A percentile compares a stretch with the other conserved stretches of the same genome.
phyloP scores from a whole-genome alignment of 2,888 invertebrate genomes.

The Scrobipalpa costella region DNA sequence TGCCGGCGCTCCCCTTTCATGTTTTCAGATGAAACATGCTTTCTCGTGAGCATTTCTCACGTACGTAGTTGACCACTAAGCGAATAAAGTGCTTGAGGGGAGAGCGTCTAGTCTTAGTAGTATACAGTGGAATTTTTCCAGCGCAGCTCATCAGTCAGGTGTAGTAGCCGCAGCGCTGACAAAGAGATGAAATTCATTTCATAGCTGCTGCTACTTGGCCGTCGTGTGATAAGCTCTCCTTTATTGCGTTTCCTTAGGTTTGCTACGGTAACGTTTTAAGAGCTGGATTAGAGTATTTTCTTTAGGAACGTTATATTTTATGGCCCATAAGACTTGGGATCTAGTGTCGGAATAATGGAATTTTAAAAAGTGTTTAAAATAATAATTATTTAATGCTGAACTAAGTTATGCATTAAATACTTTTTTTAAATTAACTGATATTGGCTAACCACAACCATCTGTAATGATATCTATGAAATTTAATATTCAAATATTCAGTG shows the following conservation, averaged over 20 bases:
- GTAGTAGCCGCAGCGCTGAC: conserved; percentile 31
- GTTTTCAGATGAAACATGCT: conserved; percentile 25
- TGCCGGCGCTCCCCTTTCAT: conserved; percentile 17
- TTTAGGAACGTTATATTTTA: conserved; percentile 24
- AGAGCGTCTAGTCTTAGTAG: not conserved
- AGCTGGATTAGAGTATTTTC: conserved; percentile 5
- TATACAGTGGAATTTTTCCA: conserved; percentile 19
- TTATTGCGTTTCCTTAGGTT: conserved; percentile 39
- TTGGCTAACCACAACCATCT: too few relatives aligned
- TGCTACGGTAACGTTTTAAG: conserved; percentile 9
- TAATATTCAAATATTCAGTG: too few relatives aligned
- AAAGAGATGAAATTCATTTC: conserved; percentile 36
- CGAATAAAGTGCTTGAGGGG: conserved; percentile 13
- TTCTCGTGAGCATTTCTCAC: conserved; percentile 5
- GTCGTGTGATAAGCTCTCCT: conserved; percentile 44
- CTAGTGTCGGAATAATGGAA: not conserved
- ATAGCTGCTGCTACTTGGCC: conserved; percentile 34
- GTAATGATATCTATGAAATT: too few relatives aligned
- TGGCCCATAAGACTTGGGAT: not conserved
- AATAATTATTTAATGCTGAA: too few relatives aligned
- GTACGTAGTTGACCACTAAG: conserved; percentile 20
- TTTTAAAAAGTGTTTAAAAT: too few relatives aligned
- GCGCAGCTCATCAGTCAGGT: conserved; percentile 15
- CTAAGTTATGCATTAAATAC: too few relatives aligned
- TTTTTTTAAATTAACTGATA: too few relatives aligned